These are phyloP conservation scores for Nothoprocta pentlandii DNA, from an alignment of 2,113 vertebrate genomes.

Conservation along the genomic window DNA sequence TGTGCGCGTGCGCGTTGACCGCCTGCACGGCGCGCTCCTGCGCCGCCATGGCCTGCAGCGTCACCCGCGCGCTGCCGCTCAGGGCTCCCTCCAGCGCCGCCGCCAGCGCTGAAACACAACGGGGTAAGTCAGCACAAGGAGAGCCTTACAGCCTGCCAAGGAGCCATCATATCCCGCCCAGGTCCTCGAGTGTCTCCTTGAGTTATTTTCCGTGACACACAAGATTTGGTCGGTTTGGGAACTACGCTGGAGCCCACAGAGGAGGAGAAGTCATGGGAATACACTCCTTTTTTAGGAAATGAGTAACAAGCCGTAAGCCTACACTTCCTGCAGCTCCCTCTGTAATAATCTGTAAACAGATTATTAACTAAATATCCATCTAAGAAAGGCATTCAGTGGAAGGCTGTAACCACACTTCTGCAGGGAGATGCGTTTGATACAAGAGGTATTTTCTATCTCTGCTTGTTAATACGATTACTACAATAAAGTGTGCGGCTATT, in stretches of 20 bases:
- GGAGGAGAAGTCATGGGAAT: neutral
- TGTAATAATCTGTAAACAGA: neutral
- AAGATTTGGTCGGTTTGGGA: neutral
- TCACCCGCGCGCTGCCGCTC: slow-evolving; percentile 81
- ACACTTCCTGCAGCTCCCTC: neutral
- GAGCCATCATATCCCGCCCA: neutral
- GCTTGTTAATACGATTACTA: neutral
- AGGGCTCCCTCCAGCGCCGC: slow-evolving; percentile 85
- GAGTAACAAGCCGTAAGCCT: neutral
- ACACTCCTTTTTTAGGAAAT: neutral
- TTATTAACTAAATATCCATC: neutral
- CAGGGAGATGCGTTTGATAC: neutral
- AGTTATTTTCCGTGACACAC: neutral
- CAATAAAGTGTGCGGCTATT: neutral
- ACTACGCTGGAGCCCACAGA: neutral
- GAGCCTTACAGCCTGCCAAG: neutral
- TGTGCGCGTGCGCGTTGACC: slow-evolving; percentile 83
- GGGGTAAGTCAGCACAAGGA: neutral
- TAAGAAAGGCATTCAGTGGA: neutral
- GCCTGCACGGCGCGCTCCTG: slow-evolving; percentile 91
- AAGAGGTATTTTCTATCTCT: neutral
- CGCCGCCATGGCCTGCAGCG: slow-evolving; percentile 88
- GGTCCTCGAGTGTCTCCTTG: neutral
- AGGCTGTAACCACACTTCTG: neutral
- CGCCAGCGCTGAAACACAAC: slow-evolving; percentile 80